Evolutionary conservation across 2,797 vertebrate species (phyloP).

Genomic region (Cyclopterus lumpus): DNA sequence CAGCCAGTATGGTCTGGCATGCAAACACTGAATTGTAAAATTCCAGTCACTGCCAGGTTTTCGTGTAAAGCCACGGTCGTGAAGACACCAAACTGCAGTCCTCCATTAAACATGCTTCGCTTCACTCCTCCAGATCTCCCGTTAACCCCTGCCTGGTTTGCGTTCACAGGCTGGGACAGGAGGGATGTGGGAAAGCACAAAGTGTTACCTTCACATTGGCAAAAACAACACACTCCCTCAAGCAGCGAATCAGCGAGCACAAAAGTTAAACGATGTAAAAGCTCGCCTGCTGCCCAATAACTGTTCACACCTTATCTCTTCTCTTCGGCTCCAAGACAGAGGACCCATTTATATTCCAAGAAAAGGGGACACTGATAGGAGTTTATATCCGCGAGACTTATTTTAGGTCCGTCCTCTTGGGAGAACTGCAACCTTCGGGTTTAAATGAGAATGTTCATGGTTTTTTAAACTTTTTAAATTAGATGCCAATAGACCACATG

Average conservation of each 20-base stretch:
- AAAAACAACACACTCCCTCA: constrained; percentile 36
- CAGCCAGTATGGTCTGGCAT: neutral
- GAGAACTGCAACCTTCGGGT: constrained; percentile 45
- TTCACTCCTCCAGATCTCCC: constrained; percentile 33
- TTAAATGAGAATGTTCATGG: constrained; percentile 48
- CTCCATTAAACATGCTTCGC: constrained; percentile 45
- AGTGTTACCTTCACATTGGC: constrained; percentile 25
- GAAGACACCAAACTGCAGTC: neutral
- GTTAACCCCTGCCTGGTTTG: constrained; percentile 23
- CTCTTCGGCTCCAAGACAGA: constrained; percentile 62
- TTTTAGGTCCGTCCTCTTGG: constrained; percentile 51
- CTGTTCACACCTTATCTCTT: constrained; percentile 67
- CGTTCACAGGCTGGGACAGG: constrained; percentile 21
- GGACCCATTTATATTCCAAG: constrained; percentile 70
- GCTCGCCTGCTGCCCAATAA: constrained; percentile 48
- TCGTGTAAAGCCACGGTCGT: constrained; percentile 1
- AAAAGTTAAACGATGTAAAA: constrained; percentile 60
- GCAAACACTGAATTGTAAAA: constrained; percentile 18
- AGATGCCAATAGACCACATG: constrained; percentile 27
- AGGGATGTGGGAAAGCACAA: constrained; percentile 26
- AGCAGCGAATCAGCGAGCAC: constrained; percentile 38
- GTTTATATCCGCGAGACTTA: constrained; percentile 69
- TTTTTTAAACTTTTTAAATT: constrained; percentile 5
- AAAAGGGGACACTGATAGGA: constrained; percentile 69
- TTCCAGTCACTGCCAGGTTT: constrained; percentile 32